Conservation (phyloP, 2,113 vertebrate species). For the Danio rerio region GRCz12tu NC_133195.1:12491501-12492000, state of each 20-base stretch:
- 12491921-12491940: slow-evolving; percentile 4
- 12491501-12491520: too few species aligned
- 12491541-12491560: too few species aligned
- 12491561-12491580: too few species aligned
- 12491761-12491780: slow-evolving; percentile 5
- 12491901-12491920: slow-evolving; percentile 3
- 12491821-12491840: slow-evolving; percentile 9
- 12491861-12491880: slow-evolving; percentile 14
- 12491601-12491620: too few species aligned
- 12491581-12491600: too few species aligned
- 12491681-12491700: slow-evolving; percentile 15
- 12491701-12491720: neutral
- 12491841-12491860: slow-evolving; percentile 22
- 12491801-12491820: slow-evolving; percentile 8
- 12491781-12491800: slow-evolving; percentile 27
- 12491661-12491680: slow-evolving; percentile 2
- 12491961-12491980: slow-evolving; percentile 73
- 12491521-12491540: too few species aligned
- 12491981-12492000: slow-evolving; percentile 74
- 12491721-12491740: too few species aligned
- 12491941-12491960: slow-evolving; percentile 72
- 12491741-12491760: slow-evolving; percentile 4
- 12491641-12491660: neutral
- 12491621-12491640: slow-evolving; percentile 4
- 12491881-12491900: slow-evolving; percentile 25